Base-by-base conservation (phyloP, 92 coral and sea anemone genomes). In the Anthopleura xanthogrammica region DNA sequence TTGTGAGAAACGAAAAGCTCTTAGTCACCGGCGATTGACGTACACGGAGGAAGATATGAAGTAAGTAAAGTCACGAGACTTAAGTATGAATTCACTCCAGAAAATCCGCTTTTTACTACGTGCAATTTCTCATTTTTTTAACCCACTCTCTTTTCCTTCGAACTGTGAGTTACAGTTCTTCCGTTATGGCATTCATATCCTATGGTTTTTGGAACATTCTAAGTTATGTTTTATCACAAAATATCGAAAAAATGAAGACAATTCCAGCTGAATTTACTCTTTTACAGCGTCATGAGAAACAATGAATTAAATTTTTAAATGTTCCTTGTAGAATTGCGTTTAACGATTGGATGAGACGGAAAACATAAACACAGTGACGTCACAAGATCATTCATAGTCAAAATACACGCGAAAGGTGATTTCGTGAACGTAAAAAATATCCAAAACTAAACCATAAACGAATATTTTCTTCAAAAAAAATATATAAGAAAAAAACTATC, bases 51-150 rank as follows among this genome's bases (percentile, higher is more conserved):
- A 54, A 54, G 58, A 54, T 54, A 54, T 54, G 58, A 54, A 54
- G 11, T 54, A 54, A 11, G 14, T 54, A 54, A 50, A 5, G 58
- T 54, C n/a, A 62, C 70, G 70, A 62, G 70, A 62, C 36, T 54
- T 54, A 11, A 62, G 70, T 62, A 2, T 62, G 70, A n/a, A 20
- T 62, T 62, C 70, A 62, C 23, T 20, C 23, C 36, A 20, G 29
- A 62, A 58, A 62, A 62, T 62, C 70, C 70, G 70, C 11, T 54
- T 20, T 62, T 62, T 62, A 62, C 70, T 62, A 62, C 70, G 70
- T 62, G 70, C 70, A 7, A 8, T 62, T 62, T 20, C 70, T 62
- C 70, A 62, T 62, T 62, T 20, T 5, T 62, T 20, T 11, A 62
- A 23, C 70, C 36, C 70, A 62, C 36, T 62, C 68, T 62, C 36